Evolutionary conservation across 2,113 vertebrate genomes (phyloP).

Genomic region (Axis porcinus): DNA sequence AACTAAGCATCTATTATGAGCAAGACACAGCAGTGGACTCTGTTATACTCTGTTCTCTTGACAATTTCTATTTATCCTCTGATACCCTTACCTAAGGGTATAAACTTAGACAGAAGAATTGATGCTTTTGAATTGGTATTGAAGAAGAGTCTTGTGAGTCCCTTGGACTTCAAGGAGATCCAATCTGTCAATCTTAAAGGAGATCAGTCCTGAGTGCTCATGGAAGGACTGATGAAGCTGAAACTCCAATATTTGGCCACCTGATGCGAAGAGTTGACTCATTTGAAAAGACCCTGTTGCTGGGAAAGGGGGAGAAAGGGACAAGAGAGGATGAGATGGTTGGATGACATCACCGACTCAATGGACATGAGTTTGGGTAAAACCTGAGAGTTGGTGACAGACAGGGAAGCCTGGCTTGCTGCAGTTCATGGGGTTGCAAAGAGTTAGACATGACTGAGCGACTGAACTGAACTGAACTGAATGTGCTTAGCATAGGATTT

Average conservation of each 20-base stretch:
- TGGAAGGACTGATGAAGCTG: background rate
- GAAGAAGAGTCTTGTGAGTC: background rate
- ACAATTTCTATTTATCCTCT: background rate
- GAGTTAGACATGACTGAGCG: rapidly evolving
- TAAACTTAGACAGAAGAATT: background rate
- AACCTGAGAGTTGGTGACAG: rapidly evolving
- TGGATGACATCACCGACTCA: background rate
- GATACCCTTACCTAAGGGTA: background rate
- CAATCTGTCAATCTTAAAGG: background rate
- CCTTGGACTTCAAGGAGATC: background rate
- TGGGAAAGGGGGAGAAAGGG: background rate
- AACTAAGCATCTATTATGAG: background rate
- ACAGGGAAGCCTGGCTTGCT: background rate
- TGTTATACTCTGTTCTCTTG: background rate
- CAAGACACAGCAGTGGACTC: background rate
- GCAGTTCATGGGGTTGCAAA: rapidly evolving
- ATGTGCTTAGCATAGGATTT: background rate
- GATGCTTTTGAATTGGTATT: background rate
- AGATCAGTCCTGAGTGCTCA: background rate
- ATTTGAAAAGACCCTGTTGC: background rate
- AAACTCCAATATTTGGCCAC: background rate
- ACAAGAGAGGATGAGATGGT: background rate
- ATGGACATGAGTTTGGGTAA: background rate
- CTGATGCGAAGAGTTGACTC: background rate
- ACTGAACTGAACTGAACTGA: background rate